A percentile compares a stretch with the other conserved stretches of the same genome.
Evolutionary conservation across 2,888 invertebrate genomes (phyloP).

Genomic region (Pseudeuparius sepicola): DNA sequence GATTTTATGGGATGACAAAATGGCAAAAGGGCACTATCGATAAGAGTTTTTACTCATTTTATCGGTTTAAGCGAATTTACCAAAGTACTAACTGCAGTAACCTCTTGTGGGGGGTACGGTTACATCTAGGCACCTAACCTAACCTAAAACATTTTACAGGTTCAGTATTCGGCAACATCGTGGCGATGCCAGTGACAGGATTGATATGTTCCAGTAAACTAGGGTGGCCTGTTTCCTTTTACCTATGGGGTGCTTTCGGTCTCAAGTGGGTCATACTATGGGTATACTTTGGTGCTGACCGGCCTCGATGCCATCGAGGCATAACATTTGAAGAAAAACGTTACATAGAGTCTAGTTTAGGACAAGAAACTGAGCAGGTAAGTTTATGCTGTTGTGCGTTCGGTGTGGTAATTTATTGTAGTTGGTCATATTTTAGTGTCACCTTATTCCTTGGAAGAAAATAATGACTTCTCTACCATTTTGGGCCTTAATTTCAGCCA

Average conservation of each 20-base stretch:
- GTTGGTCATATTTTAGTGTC: conserved; percentile 36
- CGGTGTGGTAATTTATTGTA: conserved; percentile 48
- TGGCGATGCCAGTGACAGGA: conserved; percentile 68
- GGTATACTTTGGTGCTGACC: conserved; percentile 53
- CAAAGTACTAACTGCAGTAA: too few species aligned
- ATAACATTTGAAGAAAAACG: conserved; percentile 54
- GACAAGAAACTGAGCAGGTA: conserved; percentile 36
- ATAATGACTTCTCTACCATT: conserved; percentile 68
- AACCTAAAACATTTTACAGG: conserved; percentile 44
- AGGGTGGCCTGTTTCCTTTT: conserved; percentile 75
- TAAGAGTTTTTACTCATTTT: too few species aligned
- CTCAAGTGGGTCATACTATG: conserved; percentile 52
- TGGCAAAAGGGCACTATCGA: too few species aligned
- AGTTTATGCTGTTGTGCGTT: conserved; percentile 38
- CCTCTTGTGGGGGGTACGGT: too few species aligned
- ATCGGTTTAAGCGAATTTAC: too few species aligned
- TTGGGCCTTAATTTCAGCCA: conserved; percentile 60
- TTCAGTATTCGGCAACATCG: conserved; percentile 68
- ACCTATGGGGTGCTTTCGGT: conserved; percentile 56
- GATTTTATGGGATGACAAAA: too few species aligned
- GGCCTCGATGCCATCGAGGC: conserved; percentile 49
- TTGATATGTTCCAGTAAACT: conserved; percentile 54
- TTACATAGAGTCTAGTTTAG: conserved; percentile 48
- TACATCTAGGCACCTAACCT: too few species aligned
- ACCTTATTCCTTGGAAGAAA: conserved; percentile 59